Base-by-base conservation (phyloP, 92 coral and sea anemone species). In the Meandrina meandrites region DNA sequence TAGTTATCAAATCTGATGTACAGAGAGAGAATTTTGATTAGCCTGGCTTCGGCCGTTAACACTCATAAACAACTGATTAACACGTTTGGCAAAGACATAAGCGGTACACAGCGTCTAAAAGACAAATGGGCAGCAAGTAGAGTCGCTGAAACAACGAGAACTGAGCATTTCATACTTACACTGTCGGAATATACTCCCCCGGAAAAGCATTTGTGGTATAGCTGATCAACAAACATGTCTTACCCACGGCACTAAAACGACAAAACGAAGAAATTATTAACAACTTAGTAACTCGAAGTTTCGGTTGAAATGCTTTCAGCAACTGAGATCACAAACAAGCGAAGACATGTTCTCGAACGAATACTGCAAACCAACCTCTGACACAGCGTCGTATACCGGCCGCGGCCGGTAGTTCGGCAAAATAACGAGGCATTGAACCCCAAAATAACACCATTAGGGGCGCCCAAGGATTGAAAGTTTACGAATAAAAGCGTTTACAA, bases 121-220 rank as follows among this genome's bases (percentile, higher is more conserved):
- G 37, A 9, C 28, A 56, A 54, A 56, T 13, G 36, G 4, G 47
- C 50, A 48, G 69, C 16, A 35, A 27, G 75, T 3, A 54, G 4
- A 75, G 21, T 40, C 28, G 71, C 8, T 35, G 22, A 30, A 37
- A 54, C 53, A 74, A 22, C n/a, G 22, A 60, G 30, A 60, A 30
- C 31, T 60, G 30, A 22, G 68, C 57, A 71, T 45, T 5, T 1
- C 67, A 85, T 92, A 95, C 99, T 97, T 89, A 97, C 99, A 93
- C 98, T 5, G 97, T 93, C 5, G 99, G 99, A 67, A 97, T 97
- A 81, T 97, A 97, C 91, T 95, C 99, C 87, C 98, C 98, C 21
- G 98, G 98, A 84, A 97, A 97, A 34, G 96, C 96, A 82, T 93
- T 95, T 30, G 97, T 93, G 34, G 96, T 92, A 78, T 97, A 97